Percentiles rank a stretch among this genome's conserved stretches.
These are phyloP conservation scores for Tyria jacobaeae DNA, from an alignment of 2,888 invertebrate genomes.

Conservation along the genomic window DNA sequence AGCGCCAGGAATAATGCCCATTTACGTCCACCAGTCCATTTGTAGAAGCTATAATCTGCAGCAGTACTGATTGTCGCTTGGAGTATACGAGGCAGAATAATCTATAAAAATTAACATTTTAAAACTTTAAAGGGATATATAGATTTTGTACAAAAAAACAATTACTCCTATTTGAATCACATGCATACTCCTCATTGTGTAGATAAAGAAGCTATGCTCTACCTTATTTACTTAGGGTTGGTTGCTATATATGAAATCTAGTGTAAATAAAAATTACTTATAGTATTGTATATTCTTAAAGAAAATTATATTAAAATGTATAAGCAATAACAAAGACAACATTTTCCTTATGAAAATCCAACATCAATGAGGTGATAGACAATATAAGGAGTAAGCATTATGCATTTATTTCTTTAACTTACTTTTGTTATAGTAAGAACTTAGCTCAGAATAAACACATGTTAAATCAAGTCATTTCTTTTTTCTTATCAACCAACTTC, in stretches of 20 bases:
- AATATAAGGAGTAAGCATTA: too few species aligned
- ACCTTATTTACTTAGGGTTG: too few species aligned
- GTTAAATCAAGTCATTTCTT: too few species aligned
- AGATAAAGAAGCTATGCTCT: too few species aligned
- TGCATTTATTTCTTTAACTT: background rate
- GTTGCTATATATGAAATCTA: too few species aligned
- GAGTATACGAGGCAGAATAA: slow-evolving; percentile 91
- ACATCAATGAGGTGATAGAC: background rate
- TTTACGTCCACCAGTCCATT: slow-evolving; percentile 90
- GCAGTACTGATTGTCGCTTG: slow-evolving; percentile 93
- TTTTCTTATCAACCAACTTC: too few species aligned
- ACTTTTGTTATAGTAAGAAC: background rate
- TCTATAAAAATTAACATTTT: slow-evolving; percentile 70
- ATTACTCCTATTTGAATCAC: too few species aligned
- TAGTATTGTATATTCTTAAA: too few species aligned
- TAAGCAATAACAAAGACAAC: background rate
- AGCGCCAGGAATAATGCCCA: slow-evolving; percentile 92
- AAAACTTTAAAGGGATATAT: background rate
- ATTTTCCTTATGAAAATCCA: background rate
- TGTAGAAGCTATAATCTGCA: slow-evolving; percentile 90
- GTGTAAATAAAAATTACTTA: too few species aligned
- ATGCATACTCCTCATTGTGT: too few species aligned
- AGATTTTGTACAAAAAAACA: too few species aligned
- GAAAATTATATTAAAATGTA: background rate
- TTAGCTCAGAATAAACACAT: background rate